These are phyloP conservation scores for Sclerurus mexicanus DNA, from an alignment of 2,113 vertebrate species.

Conservation along the genomic window DNA sequence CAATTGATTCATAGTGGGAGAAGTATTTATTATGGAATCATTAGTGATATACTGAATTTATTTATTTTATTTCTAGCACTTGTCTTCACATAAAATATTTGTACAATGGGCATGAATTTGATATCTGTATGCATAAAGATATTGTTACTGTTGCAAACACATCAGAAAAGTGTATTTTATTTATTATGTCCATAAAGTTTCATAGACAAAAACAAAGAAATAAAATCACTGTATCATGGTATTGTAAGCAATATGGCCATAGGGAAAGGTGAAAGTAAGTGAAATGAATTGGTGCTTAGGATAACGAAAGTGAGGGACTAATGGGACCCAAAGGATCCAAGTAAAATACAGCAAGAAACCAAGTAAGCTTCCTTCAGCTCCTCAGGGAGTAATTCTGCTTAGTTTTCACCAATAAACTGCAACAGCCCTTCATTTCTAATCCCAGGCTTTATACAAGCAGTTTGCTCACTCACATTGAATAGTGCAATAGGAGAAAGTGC, in stretches of 20 bases:
- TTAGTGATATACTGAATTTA: neutral
- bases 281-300: constrained; percentile 61
- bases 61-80: neutral
- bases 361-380: neutral
- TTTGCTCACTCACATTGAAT: neutral
- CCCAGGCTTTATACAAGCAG: neutral
- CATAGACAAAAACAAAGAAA: constrained; percentile 17
- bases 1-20: neutral
- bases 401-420: constrained; percentile 28
- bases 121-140: neutral
- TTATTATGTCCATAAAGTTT: constrained; percentile 48
- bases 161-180: constrained; percentile 4
- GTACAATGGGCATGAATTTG: neutral
- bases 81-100: neutral
- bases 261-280: constrained; percentile 44
- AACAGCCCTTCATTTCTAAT: constrained; percentile 12
- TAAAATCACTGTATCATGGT: constrained; percentile 4
- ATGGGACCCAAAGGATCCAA: constrained; percentile 18
- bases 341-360: constrained; percentile 2
- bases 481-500: neutral
- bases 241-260: neutral
- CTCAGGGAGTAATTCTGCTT: constrained; percentile 16
- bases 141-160: neutral
- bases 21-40: neutral
- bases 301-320: constrained; percentile 52